Evolutionary conservation across 2,888 invertebrate genomes (phyloP).

Genomic region (Parelbella ahira): DNA sequence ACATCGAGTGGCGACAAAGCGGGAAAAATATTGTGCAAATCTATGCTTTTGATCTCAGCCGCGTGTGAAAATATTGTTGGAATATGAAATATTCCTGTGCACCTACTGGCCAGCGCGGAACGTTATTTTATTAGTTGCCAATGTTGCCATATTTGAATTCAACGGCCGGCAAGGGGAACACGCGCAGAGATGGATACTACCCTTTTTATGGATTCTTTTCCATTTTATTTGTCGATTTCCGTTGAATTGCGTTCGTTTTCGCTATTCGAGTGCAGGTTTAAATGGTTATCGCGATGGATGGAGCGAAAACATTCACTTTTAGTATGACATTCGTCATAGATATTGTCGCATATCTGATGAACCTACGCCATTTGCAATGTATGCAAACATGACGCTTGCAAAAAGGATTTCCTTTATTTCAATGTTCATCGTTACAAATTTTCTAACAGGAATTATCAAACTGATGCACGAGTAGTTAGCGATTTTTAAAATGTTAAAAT

Average conservation of each 20-base stretch:
- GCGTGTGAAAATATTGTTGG: constrained; percentile 28
- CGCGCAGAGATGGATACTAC: constrained; percentile 13
- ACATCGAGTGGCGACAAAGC: constrained; percentile 27
- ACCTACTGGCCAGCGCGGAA: constrained; percentile 24
- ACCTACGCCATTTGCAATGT: constrained; percentile 12
- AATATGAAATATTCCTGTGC: constrained; percentile 30
- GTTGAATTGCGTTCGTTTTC: constrained; percentile 22
- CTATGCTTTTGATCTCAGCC: constrained; percentile 28
- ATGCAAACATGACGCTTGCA: constrained; percentile 6
- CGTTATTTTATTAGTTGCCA: constrained; percentile 30
- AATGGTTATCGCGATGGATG: constrained; percentile 23
- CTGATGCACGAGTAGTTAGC: no score
- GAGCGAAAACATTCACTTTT: constrained; percentile 21
- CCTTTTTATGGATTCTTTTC: constrained; percentile 17
- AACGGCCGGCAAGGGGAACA: constrained; percentile 19
- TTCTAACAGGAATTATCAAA: no score
- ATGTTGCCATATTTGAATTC: constrained; percentile 27
- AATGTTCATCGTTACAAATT: no score
- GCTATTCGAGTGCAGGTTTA: constrained; percentile 21
- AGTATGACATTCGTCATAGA: constrained; percentile 21
- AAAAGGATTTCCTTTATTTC: constrained; percentile 5
- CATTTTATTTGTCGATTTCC: constrained; percentile 12
- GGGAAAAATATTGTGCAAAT: constrained; percentile 30
- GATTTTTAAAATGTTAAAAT: no score
- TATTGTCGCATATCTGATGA: constrained; percentile 23